Conservation (phyloP, 2,113 vertebrate species). For the Ellobius talpinus region DNA sequence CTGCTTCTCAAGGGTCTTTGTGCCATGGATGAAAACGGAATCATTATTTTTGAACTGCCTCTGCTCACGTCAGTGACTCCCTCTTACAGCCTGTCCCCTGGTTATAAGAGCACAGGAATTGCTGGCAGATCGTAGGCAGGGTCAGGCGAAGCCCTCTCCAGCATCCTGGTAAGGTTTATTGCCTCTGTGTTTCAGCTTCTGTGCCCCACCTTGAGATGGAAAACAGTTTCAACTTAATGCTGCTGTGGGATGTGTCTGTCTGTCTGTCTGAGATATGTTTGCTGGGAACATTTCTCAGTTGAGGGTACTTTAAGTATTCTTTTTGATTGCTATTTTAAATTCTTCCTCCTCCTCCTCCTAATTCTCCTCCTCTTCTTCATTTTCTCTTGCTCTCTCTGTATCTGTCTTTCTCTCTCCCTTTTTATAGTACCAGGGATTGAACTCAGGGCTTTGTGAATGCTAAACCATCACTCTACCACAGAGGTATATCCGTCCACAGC, state of each 20-base stretch:
- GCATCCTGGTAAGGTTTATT: slow-evolving; percentile 83
- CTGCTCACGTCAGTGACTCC: slow-evolving; percentile 85
- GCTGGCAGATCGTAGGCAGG: slow-evolving; percentile 67
- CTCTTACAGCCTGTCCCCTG: slow-evolving; percentile 69
- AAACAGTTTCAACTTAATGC: neutral
- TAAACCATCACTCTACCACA: neutral
- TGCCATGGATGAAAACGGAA: slow-evolving; percentile 81
- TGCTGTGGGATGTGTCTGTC: neutral
- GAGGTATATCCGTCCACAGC: neutral
- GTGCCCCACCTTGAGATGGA: neutral
- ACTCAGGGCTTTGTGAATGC: neutral
- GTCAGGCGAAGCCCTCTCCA: slow-evolving; percentile 66
- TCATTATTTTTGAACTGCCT: slow-evolving; percentile 85
- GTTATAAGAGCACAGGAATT: slow-evolving; percentile 81
- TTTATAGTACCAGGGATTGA: neutral
- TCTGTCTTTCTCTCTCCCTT: neutral
- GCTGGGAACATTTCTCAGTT: neutral
- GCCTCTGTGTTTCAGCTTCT: neutral
- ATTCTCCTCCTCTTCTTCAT: neutral
- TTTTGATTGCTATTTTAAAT: neutral
- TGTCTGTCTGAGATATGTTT: neutral
- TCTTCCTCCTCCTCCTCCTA: too few relatives aligned
- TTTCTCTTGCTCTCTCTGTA: neutral
- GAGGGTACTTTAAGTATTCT: neutral
- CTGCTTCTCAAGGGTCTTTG: slow-evolving; percentile 81